Evolutionary conservation across 1,140 invertebrate genomes (phyloP), one percentile per base, ranked within the genome.

Genomic region (Monomorium pharaonis): DNA sequence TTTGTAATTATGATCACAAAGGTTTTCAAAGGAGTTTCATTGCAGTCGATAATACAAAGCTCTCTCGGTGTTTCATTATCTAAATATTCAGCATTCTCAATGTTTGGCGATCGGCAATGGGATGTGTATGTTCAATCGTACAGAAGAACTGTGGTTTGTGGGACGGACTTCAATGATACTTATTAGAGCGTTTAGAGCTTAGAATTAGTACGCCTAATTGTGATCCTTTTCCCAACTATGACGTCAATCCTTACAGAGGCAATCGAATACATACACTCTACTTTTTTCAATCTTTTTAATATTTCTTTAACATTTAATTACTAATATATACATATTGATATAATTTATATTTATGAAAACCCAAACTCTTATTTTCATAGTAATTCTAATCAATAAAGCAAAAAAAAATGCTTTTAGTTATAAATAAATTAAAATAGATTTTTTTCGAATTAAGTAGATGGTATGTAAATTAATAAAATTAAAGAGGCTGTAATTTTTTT

Each of bases 1-100:
- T 51, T 69, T 47, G 16, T 37, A 72, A 27, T 70, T 81, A 72
- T 60, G 51, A 72, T 83, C 54, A 81, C 67, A 83, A 83, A 83
- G 67, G 51, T 83, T 83, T 83, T 70, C 51, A 24, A 49, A 58
- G 16, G 65, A 58, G 16, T 72, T 2, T 27, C 30, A 33, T 83
- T 24, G 33, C 12, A 70, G 18, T 81, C 27, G 24, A 60, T 47
- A 44, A 72, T 72, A 72, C 63, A 44, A 74, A 49, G 78, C 78
- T 74, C 78, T 74, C 24, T 16, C 16, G 42, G 14, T 65, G 51
- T 60, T 83, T 47, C 37, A 83, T 72, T 81, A 81, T 37, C 51
- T 9, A 51, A 30, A 58, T 44, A 72, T n/a, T 58, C 37, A n/a
- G 37, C 58, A 44, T 74, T 74, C 51, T 83, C 78, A 74, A 83